Percentiles rank a stretch among this genome's conserved stretches.
These are phyloP conservation scores for Atta cephalotes DNA, from an alignment of 1,140 invertebrate genomes.

Conservation along the genomic window DNA sequence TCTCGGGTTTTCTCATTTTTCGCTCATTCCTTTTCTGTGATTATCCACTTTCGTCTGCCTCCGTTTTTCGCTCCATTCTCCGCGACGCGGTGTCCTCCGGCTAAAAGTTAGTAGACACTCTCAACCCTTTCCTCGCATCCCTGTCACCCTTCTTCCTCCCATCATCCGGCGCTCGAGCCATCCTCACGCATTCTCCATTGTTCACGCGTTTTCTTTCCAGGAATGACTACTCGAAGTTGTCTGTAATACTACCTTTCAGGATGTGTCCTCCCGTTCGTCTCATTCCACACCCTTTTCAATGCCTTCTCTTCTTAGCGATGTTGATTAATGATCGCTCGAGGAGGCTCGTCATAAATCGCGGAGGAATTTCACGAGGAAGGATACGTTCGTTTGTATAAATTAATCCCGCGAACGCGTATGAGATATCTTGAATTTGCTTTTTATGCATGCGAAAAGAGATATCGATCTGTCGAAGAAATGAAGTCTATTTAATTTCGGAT, in stretches of 20 bases:
- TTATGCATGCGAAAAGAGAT: neutral
- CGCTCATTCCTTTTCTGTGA: slow-evolving; percentile 26
- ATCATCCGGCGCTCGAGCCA: slow-evolving; percentile 23
- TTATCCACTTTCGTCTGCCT: slow-evolving; percentile 40
- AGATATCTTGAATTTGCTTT: neutral
- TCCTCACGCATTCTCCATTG: slow-evolving; percentile 68
- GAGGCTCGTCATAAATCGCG: slow-evolving; percentile 70
- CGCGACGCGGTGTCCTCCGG: slow-evolving; percentile 51
- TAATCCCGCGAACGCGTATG: neutral
- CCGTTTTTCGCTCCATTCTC: slow-evolving; percentile 29
- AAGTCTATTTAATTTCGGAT: neutral
- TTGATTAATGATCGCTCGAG: slow-evolving; percentile 73
- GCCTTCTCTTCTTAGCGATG: slow-evolving; percentile 33
- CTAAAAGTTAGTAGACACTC: slow-evolving; percentile 60
- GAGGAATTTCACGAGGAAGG: slow-evolving; percentile 31
- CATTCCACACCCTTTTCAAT: slow-evolving; percentile 27
- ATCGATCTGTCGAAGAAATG: neutral
- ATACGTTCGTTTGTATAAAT: slow-evolving; percentile 60
- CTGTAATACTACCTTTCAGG: slow-evolving; percentile 67
- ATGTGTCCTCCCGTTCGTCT: slow-evolving; percentile 19
- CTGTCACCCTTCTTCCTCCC: neutral
- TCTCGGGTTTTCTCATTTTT: slow-evolving; percentile 23
- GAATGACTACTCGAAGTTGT: slow-evolving; percentile 64
- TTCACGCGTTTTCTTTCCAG: slow-evolving; percentile 64
- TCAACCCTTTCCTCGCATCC: slow-evolving; percentile 13